Conservation (phyloP, 2,888 invertebrate genomes). For the Ophion obscuratus region DNA sequence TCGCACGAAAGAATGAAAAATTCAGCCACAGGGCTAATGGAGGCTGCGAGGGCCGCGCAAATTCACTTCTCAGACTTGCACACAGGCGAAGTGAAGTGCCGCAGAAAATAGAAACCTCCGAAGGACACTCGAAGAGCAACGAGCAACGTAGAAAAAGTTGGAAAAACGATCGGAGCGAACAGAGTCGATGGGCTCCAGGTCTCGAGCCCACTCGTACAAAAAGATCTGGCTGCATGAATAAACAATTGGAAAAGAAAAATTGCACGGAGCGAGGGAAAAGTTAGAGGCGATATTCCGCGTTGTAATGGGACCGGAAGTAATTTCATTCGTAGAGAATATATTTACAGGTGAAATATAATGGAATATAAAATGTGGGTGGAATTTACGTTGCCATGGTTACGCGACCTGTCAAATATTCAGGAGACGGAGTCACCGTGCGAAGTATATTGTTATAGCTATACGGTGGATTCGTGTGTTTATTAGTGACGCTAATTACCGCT, state of each 20-base stretch:
- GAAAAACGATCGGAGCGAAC: slow-evolving; percentile 11
- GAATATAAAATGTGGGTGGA: background rate
- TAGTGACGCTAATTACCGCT: slow-evolving; percentile 62
- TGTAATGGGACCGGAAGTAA: background rate
- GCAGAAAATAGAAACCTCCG: slow-evolving; percentile 26
- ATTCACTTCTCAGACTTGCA: slow-evolving; percentile 76
- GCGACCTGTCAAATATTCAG: slow-evolving; percentile 31
- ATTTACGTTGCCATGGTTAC: background rate
- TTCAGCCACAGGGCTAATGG: slow-evolving; percentile 76
- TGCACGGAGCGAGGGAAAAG: background rate
- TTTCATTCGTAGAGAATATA: slow-evolving; percentile 1
- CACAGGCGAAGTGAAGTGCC: slow-evolving; percentile 21
- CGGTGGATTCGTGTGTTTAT: slow-evolving; percentile 44
- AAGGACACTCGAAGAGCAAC: slow-evolving; percentile 37
- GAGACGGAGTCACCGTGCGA: background rate
- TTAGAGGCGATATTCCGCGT: background rate
- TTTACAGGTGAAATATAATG: background rate
- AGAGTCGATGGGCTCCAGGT: slow-evolving; percentile 7
- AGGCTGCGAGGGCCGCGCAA: slow-evolving; percentile 73
- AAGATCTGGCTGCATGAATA: background rate
- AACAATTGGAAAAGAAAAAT: background rate
- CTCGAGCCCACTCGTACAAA: background rate
- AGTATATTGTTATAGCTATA: slow-evolving; percentile 23
- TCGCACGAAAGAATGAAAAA: slow-evolving; percentile 74
- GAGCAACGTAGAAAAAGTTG: slow-evolving; percentile 35